A percentile compares a stretch with the other conserved stretches of the same genome.
Evolutionary conservation across 2,888 invertebrate genomes (phyloP).

Genomic region (Pachliopta kotzebuea): DNA sequence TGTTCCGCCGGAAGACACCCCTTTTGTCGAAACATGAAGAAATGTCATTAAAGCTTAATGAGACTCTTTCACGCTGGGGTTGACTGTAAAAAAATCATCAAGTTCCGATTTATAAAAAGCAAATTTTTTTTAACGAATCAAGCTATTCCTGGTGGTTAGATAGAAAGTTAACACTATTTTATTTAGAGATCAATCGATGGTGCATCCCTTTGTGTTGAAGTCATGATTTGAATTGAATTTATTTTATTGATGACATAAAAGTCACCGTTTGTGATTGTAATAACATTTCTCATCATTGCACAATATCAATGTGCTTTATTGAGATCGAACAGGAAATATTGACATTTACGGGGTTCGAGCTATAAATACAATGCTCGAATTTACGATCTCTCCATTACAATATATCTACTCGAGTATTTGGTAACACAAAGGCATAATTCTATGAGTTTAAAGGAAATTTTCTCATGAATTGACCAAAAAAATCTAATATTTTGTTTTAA

Average conservation of each 20-base stretch:
- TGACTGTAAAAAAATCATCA: constrained; percentile 20
- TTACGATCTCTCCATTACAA: constrained; percentile 12
- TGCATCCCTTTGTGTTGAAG: background rate
- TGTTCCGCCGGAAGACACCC: constrained; percentile 15
- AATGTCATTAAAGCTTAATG: constrained; percentile 28
- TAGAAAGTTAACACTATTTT: background rate
- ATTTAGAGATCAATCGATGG: background rate
- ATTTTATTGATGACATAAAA: background rate
- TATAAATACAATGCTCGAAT: constrained; percentile 21
- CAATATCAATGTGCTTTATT: constrained; percentile 23
- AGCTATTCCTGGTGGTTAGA: background rate
- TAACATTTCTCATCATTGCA: constrained; percentile 18
- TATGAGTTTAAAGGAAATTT: no score
- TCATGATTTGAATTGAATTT: background rate
- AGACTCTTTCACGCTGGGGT: constrained; percentile 13
- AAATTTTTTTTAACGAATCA: constrained; percentile 5
- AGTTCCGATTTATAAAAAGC: constrained; percentile 7
- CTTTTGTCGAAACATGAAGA: constrained; percentile 22
- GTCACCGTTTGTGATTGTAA: constrained; percentile 6
- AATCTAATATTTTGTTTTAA: no score
- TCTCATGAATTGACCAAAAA: no score
- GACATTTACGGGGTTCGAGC: constrained; percentile 16
- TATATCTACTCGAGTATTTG: constrained; percentile 1
- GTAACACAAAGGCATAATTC: constrained; percentile 3
- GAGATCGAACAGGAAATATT: constrained; percentile 23